Conservation (phyloP, 1,140 invertebrate genomes). For the Araneus ventricosus region DNA sequence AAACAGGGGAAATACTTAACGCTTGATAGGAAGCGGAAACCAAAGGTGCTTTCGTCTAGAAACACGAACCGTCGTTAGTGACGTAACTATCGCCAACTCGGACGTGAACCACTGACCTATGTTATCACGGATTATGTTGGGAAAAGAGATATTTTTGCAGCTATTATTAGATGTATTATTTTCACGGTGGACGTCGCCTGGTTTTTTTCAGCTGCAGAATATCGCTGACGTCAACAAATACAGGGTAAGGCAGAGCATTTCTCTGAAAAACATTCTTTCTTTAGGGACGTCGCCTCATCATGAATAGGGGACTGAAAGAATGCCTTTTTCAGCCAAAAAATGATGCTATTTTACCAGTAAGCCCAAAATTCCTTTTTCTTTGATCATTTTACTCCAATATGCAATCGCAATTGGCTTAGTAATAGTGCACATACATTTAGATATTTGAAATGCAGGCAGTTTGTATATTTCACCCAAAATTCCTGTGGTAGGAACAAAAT, state of each 20-base stretch:
- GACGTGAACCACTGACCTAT: conserved; percentile 67
- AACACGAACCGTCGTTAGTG: conserved; percentile 52
- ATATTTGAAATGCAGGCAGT: too few species aligned
- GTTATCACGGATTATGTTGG: conserved; percentile 53
- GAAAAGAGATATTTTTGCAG: conserved; percentile 40
- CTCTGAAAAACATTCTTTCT: neutral
- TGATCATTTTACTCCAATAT: too few species aligned
- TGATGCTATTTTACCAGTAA: too few species aligned
- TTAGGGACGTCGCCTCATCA: neutral
- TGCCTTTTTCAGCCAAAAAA: too few species aligned
- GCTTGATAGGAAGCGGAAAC: conserved; percentile 54
- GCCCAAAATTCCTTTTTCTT: too few species aligned
- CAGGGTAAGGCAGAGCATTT: neutral
- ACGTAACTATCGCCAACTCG: conserved; percentile 39
- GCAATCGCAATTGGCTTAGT: too few species aligned
- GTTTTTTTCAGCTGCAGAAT: neutral
- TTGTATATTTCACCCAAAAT: too few species aligned
- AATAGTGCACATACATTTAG: too few species aligned
- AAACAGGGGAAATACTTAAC: conserved; percentile 29
- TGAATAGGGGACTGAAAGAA: neutral
- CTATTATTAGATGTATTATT: neutral
- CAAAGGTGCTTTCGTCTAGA: conserved; percentile 49
- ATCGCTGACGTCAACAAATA: neutral
- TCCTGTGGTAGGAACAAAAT: too few species aligned
- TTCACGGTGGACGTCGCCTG: neutral